Base-by-base conservation (phyloP, 1,140 invertebrate species). In the Drosophila aff. region DNA sequence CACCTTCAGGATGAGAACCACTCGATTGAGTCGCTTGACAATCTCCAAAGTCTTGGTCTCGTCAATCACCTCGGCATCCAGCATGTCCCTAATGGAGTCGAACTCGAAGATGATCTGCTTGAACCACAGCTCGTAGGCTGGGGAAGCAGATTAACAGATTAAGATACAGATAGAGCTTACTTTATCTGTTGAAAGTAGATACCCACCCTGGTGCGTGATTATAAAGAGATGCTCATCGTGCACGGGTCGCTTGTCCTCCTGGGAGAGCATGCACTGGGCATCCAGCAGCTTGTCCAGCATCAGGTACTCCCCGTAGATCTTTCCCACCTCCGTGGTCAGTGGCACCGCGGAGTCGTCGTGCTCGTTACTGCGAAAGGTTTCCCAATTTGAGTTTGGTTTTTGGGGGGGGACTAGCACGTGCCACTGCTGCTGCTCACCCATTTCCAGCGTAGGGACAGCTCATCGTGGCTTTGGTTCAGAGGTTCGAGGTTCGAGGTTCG, bases 61-160 rank as follows among this genome's bases (percentile, higher is more conserved):
- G 89, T 99, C 97, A 40, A 99, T 93, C 77, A 95, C 95, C 83
- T 95, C 94, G 2, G 95, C 95, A 71, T 95, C 96, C 80, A 99
- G 97, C 49, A 99, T 94, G 3, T 94, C 93, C 57, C 98, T 93
- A 9, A 99, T 96, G 0, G 98, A 99, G 91, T 99, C 98, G 63
- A 99, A 94, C 91, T 99, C 99, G 92, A 96, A 99, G 60, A 99
- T 97, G 43, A 99, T 99, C 94, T 99, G 99, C 93, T 99, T 99
- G 94, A 99, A 99, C 99, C 99, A 99, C 16, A 99, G 94, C 93
- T 99, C 99, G 93, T 99, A 99, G 1, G 98, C 98, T 99, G 94
- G 8, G 21, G 2, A 10, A 8, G 21, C 26, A 28, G 50, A 8
- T 33, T 33, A 21, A 23, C 0, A 23, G 10, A 13, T 52, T 6